phyloP scores from a whole-genome alignment of 2,113 vertebrate genomes.

The Mohoua ochrocephala region DNA sequence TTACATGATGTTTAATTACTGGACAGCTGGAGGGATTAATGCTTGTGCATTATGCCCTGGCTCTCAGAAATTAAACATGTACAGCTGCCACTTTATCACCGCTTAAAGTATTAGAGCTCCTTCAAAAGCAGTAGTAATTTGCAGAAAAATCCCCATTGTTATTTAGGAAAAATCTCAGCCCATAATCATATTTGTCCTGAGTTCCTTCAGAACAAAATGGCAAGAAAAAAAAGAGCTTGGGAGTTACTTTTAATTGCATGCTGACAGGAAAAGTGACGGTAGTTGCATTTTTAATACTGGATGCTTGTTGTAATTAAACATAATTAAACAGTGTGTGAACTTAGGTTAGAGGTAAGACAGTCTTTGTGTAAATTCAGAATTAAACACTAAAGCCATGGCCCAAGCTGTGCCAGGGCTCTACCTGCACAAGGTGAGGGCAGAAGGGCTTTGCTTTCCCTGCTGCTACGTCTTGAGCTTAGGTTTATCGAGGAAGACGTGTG shows the following conservation, averaged over 20 bases:
- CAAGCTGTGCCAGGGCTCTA: not conserved
- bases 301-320: not conserved
- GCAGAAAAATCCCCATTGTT: constrained; percentile 59
- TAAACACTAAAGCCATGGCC: not conserved
- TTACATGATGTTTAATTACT: constrained; percentile 62
- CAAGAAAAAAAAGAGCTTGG: not conserved
- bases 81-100: constrained; percentile 66
- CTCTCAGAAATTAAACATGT: constrained; percentile 66
- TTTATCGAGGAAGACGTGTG: fast-evolving
- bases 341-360: not conserved
- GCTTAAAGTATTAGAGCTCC: constrained; percentile 69
- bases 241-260: not conserved
- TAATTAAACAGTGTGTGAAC: not conserved
- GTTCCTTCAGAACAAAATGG: constrained; percentile 8
- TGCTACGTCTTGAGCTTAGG: not conserved
- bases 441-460: not conserved
- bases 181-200: constrained; percentile 22
- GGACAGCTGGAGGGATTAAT: constrained; percentile 71
- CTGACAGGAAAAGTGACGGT: not conserved
- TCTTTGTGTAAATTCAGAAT: not conserved
- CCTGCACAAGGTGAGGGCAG: not conserved
- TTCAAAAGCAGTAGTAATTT: constrained; percentile 51
- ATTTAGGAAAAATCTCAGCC: constrained; percentile 27
- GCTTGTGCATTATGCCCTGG: constrained; percentile 43
- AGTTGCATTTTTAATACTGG: not conserved